Percentiles rank a stretch among this genome's conserved stretches.
Evolutionary conservation across 2,113 vertebrate genomes (phyloP).

Genomic region (Mugil cephalus): DNA sequence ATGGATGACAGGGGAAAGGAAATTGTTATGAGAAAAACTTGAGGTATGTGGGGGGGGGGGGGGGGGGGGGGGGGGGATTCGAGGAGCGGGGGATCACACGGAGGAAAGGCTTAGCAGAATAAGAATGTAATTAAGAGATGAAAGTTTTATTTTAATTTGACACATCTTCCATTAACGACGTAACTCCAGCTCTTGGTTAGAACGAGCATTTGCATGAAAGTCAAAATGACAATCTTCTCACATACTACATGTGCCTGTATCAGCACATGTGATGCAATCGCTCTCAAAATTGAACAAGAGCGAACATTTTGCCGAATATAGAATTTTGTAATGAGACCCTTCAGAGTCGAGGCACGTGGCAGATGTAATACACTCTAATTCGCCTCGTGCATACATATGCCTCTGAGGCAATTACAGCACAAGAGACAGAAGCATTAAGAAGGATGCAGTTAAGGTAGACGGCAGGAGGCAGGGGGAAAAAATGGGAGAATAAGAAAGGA

Average conservation of each 20-base stretch:
- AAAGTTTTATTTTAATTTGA: conserved; percentile 51
- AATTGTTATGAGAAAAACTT: conserved; percentile 60
- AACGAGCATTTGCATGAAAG: conserved; percentile 37
- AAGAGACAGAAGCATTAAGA: conserved; percentile 23
- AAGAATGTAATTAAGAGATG: conserved; percentile 63
- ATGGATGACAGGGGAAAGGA: conserved; percentile 56
- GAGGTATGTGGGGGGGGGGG: conserved; percentile 4
- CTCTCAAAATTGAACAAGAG: conserved; percentile 5
- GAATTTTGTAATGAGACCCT: conserved; percentile 16
- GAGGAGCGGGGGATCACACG: conserved; percentile 4
- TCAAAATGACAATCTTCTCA: conserved; percentile 13
- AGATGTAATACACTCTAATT: conserved; percentile 42
- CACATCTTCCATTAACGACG: conserved; percentile 40
- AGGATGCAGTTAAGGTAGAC: neutral
- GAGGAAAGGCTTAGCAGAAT: conserved; percentile 55
- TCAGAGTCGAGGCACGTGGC: conserved; percentile 1
- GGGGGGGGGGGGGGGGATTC: neutral
- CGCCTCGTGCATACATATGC: conserved; percentile 12
- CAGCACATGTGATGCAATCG: conserved; percentile 25
- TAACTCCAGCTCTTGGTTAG: conserved; percentile 21
- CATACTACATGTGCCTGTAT: neutral
- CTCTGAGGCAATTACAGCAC: conserved; percentile 27
- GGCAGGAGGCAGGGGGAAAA: neutral
- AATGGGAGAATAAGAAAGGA: conserved; percentile 4
- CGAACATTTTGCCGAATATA: neutral